phyloP scores from a whole-genome alignment of 2,797 vertebrate species.

The Ambastaia sidthimunki region DNA sequence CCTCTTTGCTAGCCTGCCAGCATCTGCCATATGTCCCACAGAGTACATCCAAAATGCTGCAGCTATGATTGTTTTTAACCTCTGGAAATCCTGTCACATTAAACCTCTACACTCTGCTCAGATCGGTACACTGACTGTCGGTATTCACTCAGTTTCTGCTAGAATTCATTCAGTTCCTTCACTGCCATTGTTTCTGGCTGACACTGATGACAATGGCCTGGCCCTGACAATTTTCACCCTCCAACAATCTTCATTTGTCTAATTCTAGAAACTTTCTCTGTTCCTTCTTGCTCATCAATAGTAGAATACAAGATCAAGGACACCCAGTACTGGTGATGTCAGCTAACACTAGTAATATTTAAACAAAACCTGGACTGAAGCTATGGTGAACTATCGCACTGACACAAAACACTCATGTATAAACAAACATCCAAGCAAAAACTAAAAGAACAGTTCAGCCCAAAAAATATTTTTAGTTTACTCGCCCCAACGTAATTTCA shows the following conservation, averaged over 20 bases:
- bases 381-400: background rate
- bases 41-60: slow-evolving; percentile 8
- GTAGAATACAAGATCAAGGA: background rate
- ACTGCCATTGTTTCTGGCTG: background rate
- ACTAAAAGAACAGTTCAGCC: too few relatives aligned
- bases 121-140: slow-evolving; percentile 16
- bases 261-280: too few relatives aligned
- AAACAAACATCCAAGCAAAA: background rate
- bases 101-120: background rate
- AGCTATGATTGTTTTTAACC: slow-evolving; percentile 10
- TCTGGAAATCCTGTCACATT: slow-evolving; percentile 18
- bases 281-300: background rate
- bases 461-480: too few relatives aligned
- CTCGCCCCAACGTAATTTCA: too few relatives aligned
- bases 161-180: background rate
- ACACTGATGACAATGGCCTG: background rate
- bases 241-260: background rate
- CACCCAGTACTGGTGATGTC: background rate
- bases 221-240: background rate
- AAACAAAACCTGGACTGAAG: background rate
- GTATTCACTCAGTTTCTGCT: too few relatives aligned
- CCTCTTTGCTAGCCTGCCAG: slow-evolving; percentile 14
- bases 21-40: slow-evolving; percentile 23
- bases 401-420: background rate
- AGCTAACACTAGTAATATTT: slow-evolving; percentile 5